Conservation (phyloP, 2,797 vertebrate genomes). For the Squalus acanthias region DNA sequence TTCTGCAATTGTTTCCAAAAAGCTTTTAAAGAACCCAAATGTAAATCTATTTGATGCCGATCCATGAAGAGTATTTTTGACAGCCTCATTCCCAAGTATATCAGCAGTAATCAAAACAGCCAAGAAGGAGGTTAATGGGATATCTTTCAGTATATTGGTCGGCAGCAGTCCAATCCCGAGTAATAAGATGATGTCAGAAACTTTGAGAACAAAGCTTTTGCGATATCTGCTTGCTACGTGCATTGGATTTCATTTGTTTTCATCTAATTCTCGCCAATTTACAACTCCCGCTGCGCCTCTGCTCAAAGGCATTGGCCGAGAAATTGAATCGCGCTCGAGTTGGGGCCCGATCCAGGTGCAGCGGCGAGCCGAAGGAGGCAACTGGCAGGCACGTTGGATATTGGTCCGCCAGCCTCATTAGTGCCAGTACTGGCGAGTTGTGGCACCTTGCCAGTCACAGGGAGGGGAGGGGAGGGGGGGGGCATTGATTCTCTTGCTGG, state of each 20-base stretch:
- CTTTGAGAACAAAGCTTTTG: not conserved
- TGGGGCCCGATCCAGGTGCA: not conserved
- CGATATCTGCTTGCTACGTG: not conserved
- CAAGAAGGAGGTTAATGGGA: constrained; percentile 24
- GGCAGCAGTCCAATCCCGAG: not conserved
- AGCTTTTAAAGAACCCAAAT: constrained; percentile 4
- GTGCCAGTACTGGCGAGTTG: not conserved
- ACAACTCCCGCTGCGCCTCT: not conserved
- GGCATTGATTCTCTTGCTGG: not conserved
- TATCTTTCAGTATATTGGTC: constrained; percentile 2
- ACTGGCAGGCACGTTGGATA: not conserved
- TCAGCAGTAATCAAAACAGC: constrained; percentile 32
- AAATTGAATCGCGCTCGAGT: not conserved
- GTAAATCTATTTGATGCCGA: constrained; percentile 27
- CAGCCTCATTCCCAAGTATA: constrained; percentile 24
- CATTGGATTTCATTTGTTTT: constrained; percentile 13
- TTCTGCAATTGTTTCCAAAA: constrained; percentile 20
- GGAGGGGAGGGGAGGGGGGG: no score
- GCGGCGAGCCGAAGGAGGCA: not conserved
- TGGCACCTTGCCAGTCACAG: not conserved
- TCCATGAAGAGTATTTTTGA: constrained; percentile 24
- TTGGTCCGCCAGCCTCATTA: not conserved
- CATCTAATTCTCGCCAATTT: not conserved
- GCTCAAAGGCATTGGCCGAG: not conserved
- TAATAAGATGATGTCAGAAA: not conserved